phyloP scores from a whole-genome alignment of 2,888 invertebrate genomes.

The Cyclophora punctaria region DNA sequence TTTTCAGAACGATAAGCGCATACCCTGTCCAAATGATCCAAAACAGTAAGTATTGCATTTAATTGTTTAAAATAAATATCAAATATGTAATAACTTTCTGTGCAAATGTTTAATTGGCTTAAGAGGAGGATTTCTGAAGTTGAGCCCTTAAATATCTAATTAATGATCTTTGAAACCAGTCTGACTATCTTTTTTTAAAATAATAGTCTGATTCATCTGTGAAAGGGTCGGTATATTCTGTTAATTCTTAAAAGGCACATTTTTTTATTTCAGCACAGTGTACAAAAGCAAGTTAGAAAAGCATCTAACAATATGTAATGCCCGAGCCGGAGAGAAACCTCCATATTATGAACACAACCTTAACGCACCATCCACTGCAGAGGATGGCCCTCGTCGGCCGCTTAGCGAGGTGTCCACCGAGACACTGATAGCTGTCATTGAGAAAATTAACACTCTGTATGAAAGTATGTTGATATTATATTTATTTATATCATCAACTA shows the following conservation, averaged over 20 bases:
- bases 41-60: constrained; percentile 76
- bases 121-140: too few species aligned
- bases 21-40: constrained; percentile 82
- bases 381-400: constrained; percentile 29
- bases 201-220: too few species aligned
- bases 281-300: constrained; percentile 79
- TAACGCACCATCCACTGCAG: constrained; percentile 35
- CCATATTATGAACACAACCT: constrained; percentile 75
- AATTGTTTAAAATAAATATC: too few species aligned
- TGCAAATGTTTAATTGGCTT: too few species aligned
- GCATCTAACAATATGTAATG: constrained; percentile 84
- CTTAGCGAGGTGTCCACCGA: constrained; percentile 44
- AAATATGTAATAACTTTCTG: too few species aligned
- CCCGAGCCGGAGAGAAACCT: constrained; percentile 65
- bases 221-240: too few species aligned
- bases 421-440: constrained; percentile 38
- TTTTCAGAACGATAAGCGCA: constrained; percentile 63
- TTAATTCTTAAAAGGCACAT: neutral
- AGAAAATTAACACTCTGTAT: constrained; percentile 56
- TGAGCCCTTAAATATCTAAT: too few species aligned
- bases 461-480: constrained; percentile 40
- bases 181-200: too few species aligned
- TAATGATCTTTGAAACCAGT: too few species aligned
- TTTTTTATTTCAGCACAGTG: constrained; percentile 73
- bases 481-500: too few species aligned